Evolutionary conservation across 2,888 invertebrate species (phyloP).

Genomic region (Protophormia terraenovae): DNA sequence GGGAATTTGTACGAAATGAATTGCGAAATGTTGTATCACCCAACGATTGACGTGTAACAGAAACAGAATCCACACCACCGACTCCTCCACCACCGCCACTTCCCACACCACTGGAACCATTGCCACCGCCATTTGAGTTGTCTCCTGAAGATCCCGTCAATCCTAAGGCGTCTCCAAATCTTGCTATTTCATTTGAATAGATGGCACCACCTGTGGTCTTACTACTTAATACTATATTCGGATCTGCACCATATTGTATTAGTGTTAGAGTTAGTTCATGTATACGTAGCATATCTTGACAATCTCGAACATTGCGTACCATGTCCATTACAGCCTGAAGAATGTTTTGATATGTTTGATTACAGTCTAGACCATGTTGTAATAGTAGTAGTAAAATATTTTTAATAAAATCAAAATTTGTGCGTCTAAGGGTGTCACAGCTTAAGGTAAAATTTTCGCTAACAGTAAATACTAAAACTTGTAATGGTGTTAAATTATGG

Average conservation of each 20-base stretch:
- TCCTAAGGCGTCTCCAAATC: conserved; percentile 78
- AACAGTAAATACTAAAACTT: conserved; percentile 87
- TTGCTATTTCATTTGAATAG: conserved; percentile 80
- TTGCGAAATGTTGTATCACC: conserved; percentile 79
- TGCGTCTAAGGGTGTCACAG: conserved; percentile 85
- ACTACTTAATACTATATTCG: conserved; percentile 84
- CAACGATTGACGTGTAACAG: conserved; percentile 70
- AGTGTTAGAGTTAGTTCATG: conserved; percentile 87
- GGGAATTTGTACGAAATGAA: conserved; percentile 81
- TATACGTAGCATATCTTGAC: conserved; percentile 86
- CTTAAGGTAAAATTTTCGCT: conserved; percentile 87
- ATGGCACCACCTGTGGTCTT: conserved; percentile 80
- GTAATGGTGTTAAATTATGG: conserved; percentile 86
- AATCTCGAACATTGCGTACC: conserved; percentile 86
- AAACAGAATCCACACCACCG: conserved; percentile 61
- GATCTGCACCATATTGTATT: conserved; percentile 89
- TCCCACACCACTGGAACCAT: conserved; percentile 45
- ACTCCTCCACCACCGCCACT: conserved; percentile 42
- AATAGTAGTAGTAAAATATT: conserved; percentile 85
- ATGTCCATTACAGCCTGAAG: conserved; percentile 87
- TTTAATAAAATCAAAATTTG: conserved; percentile 87
- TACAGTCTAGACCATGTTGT: conserved; percentile 86
- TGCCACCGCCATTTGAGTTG: conserved; percentile 53
- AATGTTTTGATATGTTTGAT: conserved; percentile 86
- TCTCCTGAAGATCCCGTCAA: conserved; percentile 69